A percentile compares a stretch with the other conserved stretches of the same genome.
Conservation (phyloP, 92 coral and sea anemone species). For the Scolanthus callimorphus region DNA sequence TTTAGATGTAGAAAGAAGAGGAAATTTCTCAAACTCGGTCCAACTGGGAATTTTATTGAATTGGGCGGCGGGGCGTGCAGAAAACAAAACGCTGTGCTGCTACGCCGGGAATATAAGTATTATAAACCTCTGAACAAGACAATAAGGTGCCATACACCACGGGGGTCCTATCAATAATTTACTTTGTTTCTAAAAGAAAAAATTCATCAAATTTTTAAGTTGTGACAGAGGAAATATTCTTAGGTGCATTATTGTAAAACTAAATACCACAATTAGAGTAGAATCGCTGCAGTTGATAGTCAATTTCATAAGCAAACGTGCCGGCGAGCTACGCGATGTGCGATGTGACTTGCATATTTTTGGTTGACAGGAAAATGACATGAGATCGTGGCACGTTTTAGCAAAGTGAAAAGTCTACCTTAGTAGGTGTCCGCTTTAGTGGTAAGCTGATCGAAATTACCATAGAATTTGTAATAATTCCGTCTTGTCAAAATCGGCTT, state of each 20-base stretch:
- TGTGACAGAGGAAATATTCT: constrained; percentile 30
- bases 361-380: constrained; percentile 2
- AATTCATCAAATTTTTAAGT: constrained; percentile 56
- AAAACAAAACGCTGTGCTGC: constrained; percentile 46
- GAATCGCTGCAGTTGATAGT: neutral
- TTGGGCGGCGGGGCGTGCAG: constrained; percentile 34
- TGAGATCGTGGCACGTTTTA: neutral
- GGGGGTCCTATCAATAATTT: constrained; percentile 77
- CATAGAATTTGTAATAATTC: constrained; percentile 39
- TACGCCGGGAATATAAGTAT: constrained; percentile 36
- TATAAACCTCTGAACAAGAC: constrained; percentile 38
- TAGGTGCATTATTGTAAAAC: constrained; percentile 44
- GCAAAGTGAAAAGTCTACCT: constrained; percentile 8
- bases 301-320: neutral
- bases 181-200: constrained; percentile 61
- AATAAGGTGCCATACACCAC: constrained; percentile 67
- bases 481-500: constrained; percentile 40
- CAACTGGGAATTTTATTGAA: constrained; percentile 65
- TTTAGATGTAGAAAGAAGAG: constrained; percentile 43
- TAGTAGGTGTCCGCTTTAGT: constrained; percentile 21
- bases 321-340: neutral
- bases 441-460: constrained; percentile 38
- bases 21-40: constrained; percentile 47
- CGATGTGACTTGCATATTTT: neutral
- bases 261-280: constrained; percentile 29